phyloP scores from a whole-genome alignment of 2,113 vertebrate species.

The Addax nasomaculatus region DNA sequence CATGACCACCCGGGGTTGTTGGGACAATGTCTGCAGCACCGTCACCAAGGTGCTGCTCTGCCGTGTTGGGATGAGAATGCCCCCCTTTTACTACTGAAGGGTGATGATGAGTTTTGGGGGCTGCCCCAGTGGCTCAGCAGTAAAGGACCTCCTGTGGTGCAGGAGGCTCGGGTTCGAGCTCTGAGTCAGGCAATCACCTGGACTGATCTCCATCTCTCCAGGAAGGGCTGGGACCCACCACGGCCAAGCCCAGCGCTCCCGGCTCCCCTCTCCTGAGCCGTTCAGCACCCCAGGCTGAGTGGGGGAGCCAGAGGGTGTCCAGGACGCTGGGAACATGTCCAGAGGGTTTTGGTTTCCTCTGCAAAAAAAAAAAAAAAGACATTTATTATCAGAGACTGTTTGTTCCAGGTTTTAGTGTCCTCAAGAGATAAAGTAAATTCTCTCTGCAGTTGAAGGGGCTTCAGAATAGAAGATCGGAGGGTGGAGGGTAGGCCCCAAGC shows the following conservation, averaged over 20 bases:
- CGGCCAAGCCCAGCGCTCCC: accelerated
- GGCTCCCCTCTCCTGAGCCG: neutral
- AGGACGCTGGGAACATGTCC: slow-evolving; percentile 46
- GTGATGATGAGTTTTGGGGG: neutral
- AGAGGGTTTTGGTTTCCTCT: slow-evolving; percentile 63
- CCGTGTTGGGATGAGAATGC: accelerated
- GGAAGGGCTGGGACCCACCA: neutral
- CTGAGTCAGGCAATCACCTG: neutral
- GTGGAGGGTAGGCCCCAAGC: accelerated
- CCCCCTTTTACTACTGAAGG: neutral
- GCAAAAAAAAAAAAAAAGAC: neutral
- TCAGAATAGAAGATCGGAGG: neutral
- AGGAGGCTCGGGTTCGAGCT: neutral
- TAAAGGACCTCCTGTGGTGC: neutral
- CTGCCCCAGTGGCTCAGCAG: neutral
- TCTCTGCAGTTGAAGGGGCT: neutral
- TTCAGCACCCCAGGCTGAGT: neutral
- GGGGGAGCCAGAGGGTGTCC: neutral
- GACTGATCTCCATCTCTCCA: neutral
- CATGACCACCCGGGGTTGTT: too few species aligned
- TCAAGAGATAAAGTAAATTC: slow-evolving; percentile 25
- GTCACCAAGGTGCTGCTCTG: neutral
- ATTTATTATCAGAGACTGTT: slow-evolving; percentile 63
- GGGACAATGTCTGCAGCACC: neutral
- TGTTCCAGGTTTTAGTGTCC: slow-evolving; percentile 14